Percentiles rank a stretch among this genome's conserved stretches.
Conservation (phyloP, 2,113 vertebrate species). For the Hippolais icterina region DNA sequence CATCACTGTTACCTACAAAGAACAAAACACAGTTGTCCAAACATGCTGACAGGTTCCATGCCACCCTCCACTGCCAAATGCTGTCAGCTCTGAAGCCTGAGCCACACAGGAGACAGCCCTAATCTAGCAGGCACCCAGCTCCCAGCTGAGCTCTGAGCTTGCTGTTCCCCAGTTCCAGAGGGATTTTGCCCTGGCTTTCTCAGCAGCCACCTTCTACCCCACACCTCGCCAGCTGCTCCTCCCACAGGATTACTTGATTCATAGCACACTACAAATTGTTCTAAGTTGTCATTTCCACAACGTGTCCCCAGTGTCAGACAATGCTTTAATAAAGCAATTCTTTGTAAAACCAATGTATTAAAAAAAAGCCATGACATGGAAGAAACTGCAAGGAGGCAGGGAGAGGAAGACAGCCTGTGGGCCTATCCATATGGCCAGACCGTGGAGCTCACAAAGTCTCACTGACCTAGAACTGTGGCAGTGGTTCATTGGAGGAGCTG, state of each 20-base stretch:
- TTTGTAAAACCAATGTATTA: background rate
- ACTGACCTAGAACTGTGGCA: background rate
- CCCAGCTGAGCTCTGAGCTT: background rate
- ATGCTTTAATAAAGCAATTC: background rate
- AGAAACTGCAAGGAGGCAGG: background rate
- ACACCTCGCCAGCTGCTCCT: background rate
- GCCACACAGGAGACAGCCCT: background rate
- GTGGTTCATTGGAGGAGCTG: background rate
- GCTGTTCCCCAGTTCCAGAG: background rate
- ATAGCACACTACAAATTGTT: background rate
- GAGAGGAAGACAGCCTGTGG: background rate
- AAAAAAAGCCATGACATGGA: background rate
- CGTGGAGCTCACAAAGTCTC: accelerated
- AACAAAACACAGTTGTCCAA: background rate
- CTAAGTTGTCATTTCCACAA: background rate
- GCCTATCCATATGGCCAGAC: background rate
- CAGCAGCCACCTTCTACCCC: background rate
- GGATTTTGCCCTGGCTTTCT: background rate
- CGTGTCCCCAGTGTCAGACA: background rate
- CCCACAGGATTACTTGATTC: background rate
- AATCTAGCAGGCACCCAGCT: background rate
- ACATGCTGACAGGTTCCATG: background rate
- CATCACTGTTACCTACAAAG: background rate
- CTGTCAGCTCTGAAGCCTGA: background rate
- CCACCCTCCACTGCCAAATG: background rate